These are phyloP conservation scores for Drosophila willistoni DNA, from an alignment of 1,140 invertebrate genomes.

Conservation along the genomic window DNA sequence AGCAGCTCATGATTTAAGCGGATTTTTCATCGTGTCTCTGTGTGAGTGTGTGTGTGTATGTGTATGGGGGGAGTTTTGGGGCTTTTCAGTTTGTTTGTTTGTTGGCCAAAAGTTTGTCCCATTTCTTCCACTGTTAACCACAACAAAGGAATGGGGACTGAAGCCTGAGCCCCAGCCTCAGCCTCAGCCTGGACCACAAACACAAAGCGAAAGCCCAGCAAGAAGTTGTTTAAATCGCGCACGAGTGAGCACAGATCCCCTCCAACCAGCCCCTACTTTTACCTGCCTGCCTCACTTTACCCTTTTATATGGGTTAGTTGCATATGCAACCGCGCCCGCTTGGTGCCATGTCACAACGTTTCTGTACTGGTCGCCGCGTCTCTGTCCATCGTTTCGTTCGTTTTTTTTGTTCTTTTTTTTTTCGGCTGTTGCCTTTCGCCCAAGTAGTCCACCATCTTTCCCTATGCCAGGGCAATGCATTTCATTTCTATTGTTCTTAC, in stretches of 20 bases:
- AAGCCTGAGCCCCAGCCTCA: neutral
- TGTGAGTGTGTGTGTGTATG: neutral
- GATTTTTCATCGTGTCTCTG: constrained; percentile 27
- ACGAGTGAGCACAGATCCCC: constrained; percentile 63
- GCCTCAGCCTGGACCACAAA: constrained; percentile 44
- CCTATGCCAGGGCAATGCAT: constrained; percentile 59
- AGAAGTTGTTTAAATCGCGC: constrained; percentile 72
- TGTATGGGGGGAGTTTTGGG: neutral
- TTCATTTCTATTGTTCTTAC: constrained; percentile 79
- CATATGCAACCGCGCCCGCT: constrained; percentile 48
- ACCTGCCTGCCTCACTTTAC: neutral
- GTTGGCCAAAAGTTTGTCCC: constrained; percentile 19
- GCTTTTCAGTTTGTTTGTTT: constrained; percentile 1
- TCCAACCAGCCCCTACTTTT: neutral
- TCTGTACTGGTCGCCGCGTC: constrained; percentile 59
- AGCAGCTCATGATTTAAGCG: constrained; percentile 48
- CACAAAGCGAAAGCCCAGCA: constrained; percentile 58
- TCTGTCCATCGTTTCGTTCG: neutral
- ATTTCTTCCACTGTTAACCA: constrained; percentile 55
- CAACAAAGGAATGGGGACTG: constrained; percentile 54
- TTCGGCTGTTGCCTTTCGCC: constrained; percentile 32
- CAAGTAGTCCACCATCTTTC: constrained; percentile 26
- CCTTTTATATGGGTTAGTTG: constrained; percentile 18
- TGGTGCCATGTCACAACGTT: constrained; percentile 50
- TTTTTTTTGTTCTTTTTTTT: constrained; percentile 30